These are phyloP conservation scores for Prionailurus viverrinus DNA, from an alignment of 2,113 vertebrate species.

Conservation along the genomic window DNA sequence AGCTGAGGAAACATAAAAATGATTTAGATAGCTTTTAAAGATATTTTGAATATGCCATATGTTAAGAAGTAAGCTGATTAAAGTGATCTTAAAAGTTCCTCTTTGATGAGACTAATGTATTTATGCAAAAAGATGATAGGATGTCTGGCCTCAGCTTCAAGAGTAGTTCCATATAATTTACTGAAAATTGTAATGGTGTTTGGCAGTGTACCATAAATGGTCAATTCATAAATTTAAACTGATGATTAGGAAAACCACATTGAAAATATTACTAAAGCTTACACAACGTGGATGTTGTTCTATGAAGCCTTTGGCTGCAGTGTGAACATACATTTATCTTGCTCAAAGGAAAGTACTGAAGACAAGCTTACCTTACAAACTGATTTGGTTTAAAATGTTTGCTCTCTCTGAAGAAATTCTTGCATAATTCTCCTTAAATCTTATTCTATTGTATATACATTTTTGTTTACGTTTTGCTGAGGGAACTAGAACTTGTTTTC, in stretches of 20 bases:
- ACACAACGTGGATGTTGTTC: not conserved
- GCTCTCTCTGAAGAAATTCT: not conserved
- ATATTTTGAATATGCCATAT: not conserved
- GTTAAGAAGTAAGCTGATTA: not conserved
- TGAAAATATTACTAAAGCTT: not conserved
- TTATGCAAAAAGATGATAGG: not conserved
- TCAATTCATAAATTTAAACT: not conserved
- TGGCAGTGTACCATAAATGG: not conserved
- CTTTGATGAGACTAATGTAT: not conserved
- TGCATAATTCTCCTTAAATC: not conserved
- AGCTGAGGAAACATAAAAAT: conserved; percentile 38
- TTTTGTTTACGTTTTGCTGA: not conserved
- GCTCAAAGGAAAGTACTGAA: not conserved
- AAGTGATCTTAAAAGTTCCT: not conserved
- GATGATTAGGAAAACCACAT: not conserved
- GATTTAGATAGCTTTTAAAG: not conserved
- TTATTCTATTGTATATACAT: not conserved
- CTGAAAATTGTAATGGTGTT: not conserved
- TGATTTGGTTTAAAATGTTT: not conserved
- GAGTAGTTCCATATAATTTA: not conserved
- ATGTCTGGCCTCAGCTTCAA: not conserved
- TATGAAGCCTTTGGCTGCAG: not conserved
- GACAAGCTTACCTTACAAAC: not conserved
- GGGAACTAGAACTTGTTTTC: not conserved
- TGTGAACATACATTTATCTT: not conserved